Base-by-base conservation (phyloP, 2,113 vertebrate species). In the Rhea americana region DNA sequence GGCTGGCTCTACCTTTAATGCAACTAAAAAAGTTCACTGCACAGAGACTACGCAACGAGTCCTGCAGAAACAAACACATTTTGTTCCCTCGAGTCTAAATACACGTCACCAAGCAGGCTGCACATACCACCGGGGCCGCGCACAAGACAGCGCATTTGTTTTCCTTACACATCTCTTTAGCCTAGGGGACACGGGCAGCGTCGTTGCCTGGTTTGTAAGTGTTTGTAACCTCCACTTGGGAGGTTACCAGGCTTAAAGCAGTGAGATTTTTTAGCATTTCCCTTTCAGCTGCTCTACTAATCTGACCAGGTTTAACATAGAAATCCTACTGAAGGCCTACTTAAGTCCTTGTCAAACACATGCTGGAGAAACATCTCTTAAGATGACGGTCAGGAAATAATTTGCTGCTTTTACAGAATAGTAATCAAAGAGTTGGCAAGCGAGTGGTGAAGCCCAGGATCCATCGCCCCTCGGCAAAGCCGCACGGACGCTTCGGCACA, bases 401-500 rank as follows among this genome's bases (percentile, higher is more conserved):
- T 73, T 63, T 62, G 39, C 32, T 90, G 56, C 41, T 66, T 55
- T 66, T 26, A n/a, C 32, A n/a, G 77, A 75, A 73, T 89, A 70
- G 82, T 28, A 74, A 95, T n/a, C n/a, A 78, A 95, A 61, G 39
- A 37, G 79, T 70, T 63, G 94, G 68, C 56, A 83, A 87, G 26
- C 32, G 82, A 88, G 71, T 8, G 45, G 55, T 56, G 43, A 78
- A 72, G 66, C 70, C 39, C 70, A 48, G 41, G 89, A 90, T 26
- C 39, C 62, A 48, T 37, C 20, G 39, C 53, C 11, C 39, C 39
- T 24, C 18, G 30, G 48, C 7, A 26, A 51, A 51, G n/a, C 22
- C 68, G 19, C 11, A 7, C 2, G 28, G 20, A 24, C 28, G 20
- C 26, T 26, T 53, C 28, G 21, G 72, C 39, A 8, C 51, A 45